Evolutionary conservation across 92 coral and sea anemone genomes (phyloP).

Genomic region (Parazoanthus atlanticus): DNA sequence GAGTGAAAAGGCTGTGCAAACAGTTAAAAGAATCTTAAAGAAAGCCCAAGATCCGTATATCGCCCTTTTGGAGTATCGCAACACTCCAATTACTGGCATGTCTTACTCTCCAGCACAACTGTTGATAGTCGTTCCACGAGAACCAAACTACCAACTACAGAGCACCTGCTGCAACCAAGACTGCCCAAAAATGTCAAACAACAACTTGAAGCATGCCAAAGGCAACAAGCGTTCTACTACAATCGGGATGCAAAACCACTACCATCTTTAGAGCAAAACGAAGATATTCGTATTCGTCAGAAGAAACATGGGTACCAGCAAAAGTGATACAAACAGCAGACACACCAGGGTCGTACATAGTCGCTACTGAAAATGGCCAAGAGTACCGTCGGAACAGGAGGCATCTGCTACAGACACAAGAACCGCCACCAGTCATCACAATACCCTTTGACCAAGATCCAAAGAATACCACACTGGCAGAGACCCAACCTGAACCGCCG

Average conservation of each 20-base stretch:
- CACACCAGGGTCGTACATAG: constrained; percentile 54
- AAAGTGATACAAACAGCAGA: constrained; percentile 31
- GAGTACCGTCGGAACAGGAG: constrained; percentile 51
- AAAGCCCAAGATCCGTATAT: constrained; percentile 55
- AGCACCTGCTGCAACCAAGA: constrained; percentile 36
- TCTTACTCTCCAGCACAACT: constrained; percentile 64
- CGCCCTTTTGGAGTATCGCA: constrained; percentile 58
- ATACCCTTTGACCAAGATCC: not conserved
- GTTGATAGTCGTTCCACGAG: constrained; percentile 41
- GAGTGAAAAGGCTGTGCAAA: constrained; percentile 61
- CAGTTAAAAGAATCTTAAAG: constrained; percentile 51
- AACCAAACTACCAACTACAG: constrained; percentile 33
- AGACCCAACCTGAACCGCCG: not conserved
- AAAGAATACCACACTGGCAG: not conserved
- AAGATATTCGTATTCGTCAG: constrained; percentile 54
- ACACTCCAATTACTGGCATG: constrained; percentile 64
- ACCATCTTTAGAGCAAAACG: constrained; percentile 45
- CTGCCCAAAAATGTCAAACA: constrained; percentile 35
- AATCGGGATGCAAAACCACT: constrained; percentile 46
- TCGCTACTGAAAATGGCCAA: constrained; percentile 57
- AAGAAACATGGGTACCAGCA: constrained; percentile 63
- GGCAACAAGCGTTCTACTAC: constrained; percentile 47
- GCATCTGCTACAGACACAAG: constrained; percentile 11
- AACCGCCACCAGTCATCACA: not conserved
- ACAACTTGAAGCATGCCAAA: constrained; percentile 55